phyloP scores from a whole-genome alignment of 2,888 invertebrate species.

The Patella caerulea region DNA sequence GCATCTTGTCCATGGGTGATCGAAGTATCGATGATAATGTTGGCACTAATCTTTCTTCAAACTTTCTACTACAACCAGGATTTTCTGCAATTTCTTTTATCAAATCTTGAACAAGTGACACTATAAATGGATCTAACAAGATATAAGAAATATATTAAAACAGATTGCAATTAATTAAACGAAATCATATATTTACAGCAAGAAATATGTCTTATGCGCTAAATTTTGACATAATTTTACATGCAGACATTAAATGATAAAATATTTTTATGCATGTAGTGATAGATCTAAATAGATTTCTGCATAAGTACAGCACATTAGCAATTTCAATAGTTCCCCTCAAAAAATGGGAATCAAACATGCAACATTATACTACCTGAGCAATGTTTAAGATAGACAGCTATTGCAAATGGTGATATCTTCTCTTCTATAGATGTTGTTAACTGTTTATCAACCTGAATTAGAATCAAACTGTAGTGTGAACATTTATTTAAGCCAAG shows the following conservation, averaged over 20 bases:
- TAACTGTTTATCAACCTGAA: conserved; percentile 77
- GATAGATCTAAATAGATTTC: no score
- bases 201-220: no score
- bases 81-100: conserved; percentile 78
- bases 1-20: conserved; percentile 71
- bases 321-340: neutral
- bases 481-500: no score
- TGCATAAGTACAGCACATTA: no score
- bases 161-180: no score
- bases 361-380: conserved; percentile 63
- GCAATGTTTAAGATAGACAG: conserved; percentile 79
- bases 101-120: conserved; percentile 78
- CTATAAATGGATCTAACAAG: conserved; percentile 76
- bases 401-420: conserved; percentile 79
- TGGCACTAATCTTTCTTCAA: conserved; percentile 80
- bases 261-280: no score
- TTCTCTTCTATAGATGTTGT: conserved; percentile 78
- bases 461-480: conserved; percentile 31
- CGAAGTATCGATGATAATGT: conserved; percentile 78
- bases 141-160: neutral
- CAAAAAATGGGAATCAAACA: neutral
- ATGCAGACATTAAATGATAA: no score
- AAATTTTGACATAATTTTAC: no score
- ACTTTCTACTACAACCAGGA: conserved; percentile 75
- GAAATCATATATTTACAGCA: no score